Base-by-base conservation (phyloP, 2,797 vertebrate genomes). In the Danio albolineatus region DNA sequence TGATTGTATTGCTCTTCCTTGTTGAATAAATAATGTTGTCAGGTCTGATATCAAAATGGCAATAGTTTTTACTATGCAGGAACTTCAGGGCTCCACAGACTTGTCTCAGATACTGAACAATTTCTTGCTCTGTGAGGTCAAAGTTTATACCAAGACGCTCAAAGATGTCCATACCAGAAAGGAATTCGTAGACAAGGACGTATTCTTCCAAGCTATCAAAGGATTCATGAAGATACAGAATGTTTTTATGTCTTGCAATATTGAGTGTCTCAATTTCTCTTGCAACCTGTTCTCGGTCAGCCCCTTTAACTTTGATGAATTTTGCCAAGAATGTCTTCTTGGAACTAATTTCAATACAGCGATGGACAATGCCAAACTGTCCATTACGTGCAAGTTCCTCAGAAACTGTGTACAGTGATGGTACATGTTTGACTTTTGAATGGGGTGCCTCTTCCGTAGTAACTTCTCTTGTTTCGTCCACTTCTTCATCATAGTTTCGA, bases 191-290 rank as follows among this genome's bases (percentile, higher is more conserved):
- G 86, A 99, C 98, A 89, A 99, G 92, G 83, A 99, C 92, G 44
- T 99, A 89, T 93, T 99, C 98, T 88, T 99, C 98, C 91, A 99
- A 94, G 89, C 98, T 99, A 87, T 99, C 98, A 94, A 99, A 99
- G 77, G 96, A 97, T 91, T 99, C 96, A 74, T 99, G 95, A 64
- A 99, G 93, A 84, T 98, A 95, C 79, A 99, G 87, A 64, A 99
- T 86, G 83, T 97, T 99, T 89, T 71, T 93, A 89, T 99, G 98
- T 76, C 96, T 96, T 85, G 95, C 94, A 56, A 96, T 82, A 61
- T 97, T 99, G n/a, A 98, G 94, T 78, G 97, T 96, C 83, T 97
- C 97, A 89, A 99, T 96, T 94, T 99, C 98, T 89, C 98, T 96
- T 88, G 97, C 96, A 84, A 99, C 96, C 80, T 96, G 88, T 88